These are phyloP conservation scores for Stenodema calcarata DNA, from an alignment of 2,888 invertebrate genomes.

Conservation along the genomic window DNA sequence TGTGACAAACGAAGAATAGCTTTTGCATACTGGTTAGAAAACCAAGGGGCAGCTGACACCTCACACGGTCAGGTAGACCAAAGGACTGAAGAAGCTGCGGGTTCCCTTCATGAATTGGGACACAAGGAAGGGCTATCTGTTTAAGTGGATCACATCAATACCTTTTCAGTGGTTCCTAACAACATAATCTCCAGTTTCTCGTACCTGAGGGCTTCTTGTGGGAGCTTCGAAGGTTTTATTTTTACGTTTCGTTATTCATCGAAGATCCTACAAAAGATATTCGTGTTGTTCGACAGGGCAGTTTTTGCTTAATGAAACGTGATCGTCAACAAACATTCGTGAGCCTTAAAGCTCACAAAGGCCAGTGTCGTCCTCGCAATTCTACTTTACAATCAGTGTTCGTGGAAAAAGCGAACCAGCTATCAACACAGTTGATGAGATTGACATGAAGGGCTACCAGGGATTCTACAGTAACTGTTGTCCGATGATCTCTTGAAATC, in stretches of 20 bases:
- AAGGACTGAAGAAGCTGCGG: background rate
- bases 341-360: background rate
- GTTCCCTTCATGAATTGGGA: background rate
- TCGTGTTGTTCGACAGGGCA: background rate
- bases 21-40: background rate
- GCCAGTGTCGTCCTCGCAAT: background rate
- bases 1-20: background rate
- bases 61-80: background rate
- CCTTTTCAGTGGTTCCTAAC: background rate
- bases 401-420: too few relatives aligned
- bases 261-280: background rate
- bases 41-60: background rate
- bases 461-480: too few relatives aligned
- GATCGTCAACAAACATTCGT: background rate
- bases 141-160: constrained; percentile 1
- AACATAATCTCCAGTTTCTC: constrained; percentile 16
- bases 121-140: background rate
- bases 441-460: too few relatives aligned
- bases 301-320: constrained; percentile 16
- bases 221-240: background rate
- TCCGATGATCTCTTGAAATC: too few relatives aligned
- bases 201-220: background rate
- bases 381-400: background rate
- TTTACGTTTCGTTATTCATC: background rate
- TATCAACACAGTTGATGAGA: too few relatives aligned